Percentiles rank a stretch among this genome's conserved stretches.
Conservation (phyloP, 2,797 vertebrate genomes). For the Gorsachius magnificus region DNA sequence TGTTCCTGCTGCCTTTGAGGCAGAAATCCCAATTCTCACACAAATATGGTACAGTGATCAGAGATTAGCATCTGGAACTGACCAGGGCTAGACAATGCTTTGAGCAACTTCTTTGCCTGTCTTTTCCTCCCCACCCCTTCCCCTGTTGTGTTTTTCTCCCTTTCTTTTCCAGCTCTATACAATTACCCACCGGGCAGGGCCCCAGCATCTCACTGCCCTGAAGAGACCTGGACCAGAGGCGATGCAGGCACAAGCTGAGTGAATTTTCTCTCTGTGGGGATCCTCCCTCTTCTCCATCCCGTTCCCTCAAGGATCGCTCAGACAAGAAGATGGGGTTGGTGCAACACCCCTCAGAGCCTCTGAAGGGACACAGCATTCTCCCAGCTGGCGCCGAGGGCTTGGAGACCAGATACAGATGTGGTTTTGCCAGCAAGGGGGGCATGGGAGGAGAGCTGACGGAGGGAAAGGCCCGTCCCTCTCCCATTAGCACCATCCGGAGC, state of each 20-base stretch:
- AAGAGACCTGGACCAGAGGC: constrained; percentile 3
- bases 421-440: background rate
- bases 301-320: background rate
- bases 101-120: background rate
- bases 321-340: background rate
- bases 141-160: background rate
- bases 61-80: constrained; percentile 58
- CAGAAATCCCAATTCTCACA: constrained; percentile 41
- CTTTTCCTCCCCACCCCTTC: constrained; percentile 13
- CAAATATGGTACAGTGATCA: constrained; percentile 22
- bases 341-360: background rate
- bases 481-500: background rate
- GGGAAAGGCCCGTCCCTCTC: background rate
- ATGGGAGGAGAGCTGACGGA: background rate
- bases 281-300: background rate
- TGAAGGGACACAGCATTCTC: background rate
- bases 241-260: background rate
- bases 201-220: background rate
- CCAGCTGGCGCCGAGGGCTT: background rate
- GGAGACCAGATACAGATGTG: background rate
- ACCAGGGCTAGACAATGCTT: constrained; percentile 44
- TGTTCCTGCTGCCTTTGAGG: constrained; percentile 38
- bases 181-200: background rate
- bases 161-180: constrained; percentile 25
- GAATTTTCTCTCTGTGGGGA: background rate